Percentiles rank a stretch among this genome's conserved stretches.
These are phyloP conservation scores for Ctenomys sociabilis DNA, from an alignment of 2,113 vertebrate species.

Conservation along the genomic window DNA sequence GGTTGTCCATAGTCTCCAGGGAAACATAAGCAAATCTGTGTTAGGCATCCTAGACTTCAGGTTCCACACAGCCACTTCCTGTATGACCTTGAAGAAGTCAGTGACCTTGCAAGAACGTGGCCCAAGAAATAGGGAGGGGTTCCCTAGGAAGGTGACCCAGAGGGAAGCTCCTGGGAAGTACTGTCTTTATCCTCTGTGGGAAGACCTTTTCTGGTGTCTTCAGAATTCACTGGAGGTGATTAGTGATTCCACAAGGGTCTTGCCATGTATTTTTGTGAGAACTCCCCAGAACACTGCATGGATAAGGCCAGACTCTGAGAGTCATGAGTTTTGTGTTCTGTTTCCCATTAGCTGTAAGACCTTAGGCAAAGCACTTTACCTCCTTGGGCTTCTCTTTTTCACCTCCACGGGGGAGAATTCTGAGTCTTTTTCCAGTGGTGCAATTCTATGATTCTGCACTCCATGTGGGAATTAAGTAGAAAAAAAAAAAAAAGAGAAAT, in stretches of 20 bases:
- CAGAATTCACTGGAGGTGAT: background rate
- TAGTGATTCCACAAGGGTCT: background rate
- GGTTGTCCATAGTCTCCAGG: background rate
- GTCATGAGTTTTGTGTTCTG: background rate
- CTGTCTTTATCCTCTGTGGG: background rate
- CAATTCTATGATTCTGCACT: background rate
- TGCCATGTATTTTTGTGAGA: background rate
- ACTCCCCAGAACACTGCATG: rapidly evolving
- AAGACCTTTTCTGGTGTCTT: background rate
- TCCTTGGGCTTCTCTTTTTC: background rate
- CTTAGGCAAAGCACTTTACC: too few relatives aligned
- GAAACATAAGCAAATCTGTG: background rate
- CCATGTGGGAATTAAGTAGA: background rate
- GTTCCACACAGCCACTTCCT: background rate
- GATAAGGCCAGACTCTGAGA: background rate
- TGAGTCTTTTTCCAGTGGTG: background rate
- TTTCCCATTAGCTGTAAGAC: background rate
- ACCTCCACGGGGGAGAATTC: background rate
- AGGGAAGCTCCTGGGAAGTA: background rate
- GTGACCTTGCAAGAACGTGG: background rate
- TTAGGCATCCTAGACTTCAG: background rate
- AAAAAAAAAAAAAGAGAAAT: background rate
- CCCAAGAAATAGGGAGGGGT: background rate
- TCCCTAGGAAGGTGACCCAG: background rate
- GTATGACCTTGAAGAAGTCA: background rate